phyloP scores from a whole-genome alignment of 2,113 vertebrate species.

The Diadophis punctatus region DNA sequence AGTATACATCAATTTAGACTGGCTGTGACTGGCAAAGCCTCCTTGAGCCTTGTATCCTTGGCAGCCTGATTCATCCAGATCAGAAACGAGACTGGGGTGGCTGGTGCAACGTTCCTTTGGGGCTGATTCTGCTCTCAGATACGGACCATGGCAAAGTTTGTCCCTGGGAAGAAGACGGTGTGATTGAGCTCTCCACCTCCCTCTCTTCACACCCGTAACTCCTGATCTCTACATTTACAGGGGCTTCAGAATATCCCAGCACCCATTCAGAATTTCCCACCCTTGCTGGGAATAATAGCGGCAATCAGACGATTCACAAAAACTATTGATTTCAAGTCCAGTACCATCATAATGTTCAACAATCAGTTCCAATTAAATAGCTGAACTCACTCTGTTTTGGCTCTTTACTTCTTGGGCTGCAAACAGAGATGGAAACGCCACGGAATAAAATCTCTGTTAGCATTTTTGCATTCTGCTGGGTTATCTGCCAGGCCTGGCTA shows the following conservation, averaged over 20 bases:
- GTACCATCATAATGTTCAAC: background rate
- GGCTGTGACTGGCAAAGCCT: constrained; percentile 41
- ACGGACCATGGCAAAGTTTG: background rate
- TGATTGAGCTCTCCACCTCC: background rate
- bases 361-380: background rate
- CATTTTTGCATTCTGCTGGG: constrained; percentile 20
- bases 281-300: constrained; percentile 18
- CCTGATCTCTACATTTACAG: background rate
- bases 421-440: constrained; percentile 2
- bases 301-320: constrained; percentile 26
- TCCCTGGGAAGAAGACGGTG: background rate
- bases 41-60: constrained; percentile 18
- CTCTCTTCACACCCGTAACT: background rate
- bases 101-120: background rate
- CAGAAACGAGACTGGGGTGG: background rate
- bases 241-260: constrained; percentile 20
- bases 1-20: constrained; percentile 12
- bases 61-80: background rate
- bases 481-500: constrained; percentile 38
- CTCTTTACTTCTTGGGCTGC: constrained; percentile 7
- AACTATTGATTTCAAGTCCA: background rate
- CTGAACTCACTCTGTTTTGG: constrained; percentile 1
- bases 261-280: constrained; percentile 8
- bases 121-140: background rate
- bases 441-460: constrained; percentile 14